Base-by-base conservation (phyloP, 2,113 vertebrate genomes). In the Leptobrachium ailaonicum region DNA sequence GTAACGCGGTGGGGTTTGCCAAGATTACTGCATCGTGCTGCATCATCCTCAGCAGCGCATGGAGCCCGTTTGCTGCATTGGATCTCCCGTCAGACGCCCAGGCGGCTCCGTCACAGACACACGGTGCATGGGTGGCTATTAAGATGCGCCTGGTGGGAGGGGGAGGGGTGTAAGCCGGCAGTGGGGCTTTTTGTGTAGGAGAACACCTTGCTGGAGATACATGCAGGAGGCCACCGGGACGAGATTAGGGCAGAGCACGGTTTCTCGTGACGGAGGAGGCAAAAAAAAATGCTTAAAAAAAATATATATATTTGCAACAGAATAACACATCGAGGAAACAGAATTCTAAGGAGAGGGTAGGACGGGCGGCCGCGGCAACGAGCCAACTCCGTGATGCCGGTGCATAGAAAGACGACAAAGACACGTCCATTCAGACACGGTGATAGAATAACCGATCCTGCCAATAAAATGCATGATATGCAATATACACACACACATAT, bases 31-130 rank as follows among this genome's bases (percentile, higher is more conserved):
- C 77, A 80, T 66, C 62, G 77, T 73, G 77, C 70, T 80, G 77
- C 77, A 80, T 80, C 70, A 80, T 80, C 47, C 68, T 73, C 69
- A 79, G 77, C 70, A 53, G 77, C 41, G 71, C 77, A 80, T 79
- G 77, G 6, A 80, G n/a, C n/a, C 12, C 70, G 41, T 53, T 40
- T 12, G 20, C 76, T 64, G 76, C 76, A 79, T 6, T 43, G 58
- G 13, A 42, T 73, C 6, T 72, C 20, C 20, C 20, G 9, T 13
- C 71, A 72, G 70, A 66, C 70, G 44, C 77, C 69, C 69, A 64
- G 77, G 69, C 66, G 77, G 60, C 2, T 41, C 58, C 54, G 53
- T 63, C 6, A 67, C 62, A 80, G 70, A 67, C 77, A 66, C 53
- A 56, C 20, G 45, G 8, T 66, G 12, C 11, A 41, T 10, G 13